Evolutionary conservation across 2,113 vertebrate genomes (phyloP), one percentile per base, ranked within the genome.

Genomic region (Gymnogyps californianus): DNA sequence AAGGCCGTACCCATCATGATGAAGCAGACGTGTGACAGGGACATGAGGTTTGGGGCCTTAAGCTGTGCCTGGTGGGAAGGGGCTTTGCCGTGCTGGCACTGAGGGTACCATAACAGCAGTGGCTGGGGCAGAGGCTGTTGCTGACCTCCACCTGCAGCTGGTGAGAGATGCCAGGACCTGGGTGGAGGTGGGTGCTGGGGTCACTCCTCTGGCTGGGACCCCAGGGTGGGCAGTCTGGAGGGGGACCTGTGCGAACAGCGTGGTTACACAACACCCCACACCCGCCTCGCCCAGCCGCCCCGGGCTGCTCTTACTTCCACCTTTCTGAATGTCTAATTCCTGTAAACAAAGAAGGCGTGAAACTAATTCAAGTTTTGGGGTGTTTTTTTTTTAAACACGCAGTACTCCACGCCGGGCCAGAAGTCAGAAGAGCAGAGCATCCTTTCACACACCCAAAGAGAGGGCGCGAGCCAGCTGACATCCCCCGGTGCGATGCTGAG

Each of bases 271-370:
- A 52, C 58, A 36, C 4, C 29, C 34, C 57, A 25, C 67, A 57
- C 13, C 72, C 0, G 0, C 61, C 88, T 69, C 2, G 1, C 38
- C 74, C 65, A 61, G 8, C 16, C 0, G 49, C 87, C 82, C 25
- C 1, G 0, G 92, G 92, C 83, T 86, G 49, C 78, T 90, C 44
- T 67, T 65, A n/a, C 28, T 91, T 94, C 70, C 29, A 44, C 85
- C 26, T 28, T 75, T 31, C 69, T 40, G 62, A 79, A 16, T 5
- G 6, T 36, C 24, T 57, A 44, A 96, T 83, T 89, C 94, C 86
- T 89, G 20, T 21, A 44, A 88, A 34, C 26, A 83, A 62, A 38
- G 13, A 14, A 57, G 10, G 47, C 0, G 0, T 58, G 71, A 93
- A 90, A 80, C 18, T n/a, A 61, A 16, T 47, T 29, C 10, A 17